Evolutionary conservation across 2,888 invertebrate species (phyloP), one percentile per base, ranked within the genome.

Genomic region (Drepana falcataria): DNA sequence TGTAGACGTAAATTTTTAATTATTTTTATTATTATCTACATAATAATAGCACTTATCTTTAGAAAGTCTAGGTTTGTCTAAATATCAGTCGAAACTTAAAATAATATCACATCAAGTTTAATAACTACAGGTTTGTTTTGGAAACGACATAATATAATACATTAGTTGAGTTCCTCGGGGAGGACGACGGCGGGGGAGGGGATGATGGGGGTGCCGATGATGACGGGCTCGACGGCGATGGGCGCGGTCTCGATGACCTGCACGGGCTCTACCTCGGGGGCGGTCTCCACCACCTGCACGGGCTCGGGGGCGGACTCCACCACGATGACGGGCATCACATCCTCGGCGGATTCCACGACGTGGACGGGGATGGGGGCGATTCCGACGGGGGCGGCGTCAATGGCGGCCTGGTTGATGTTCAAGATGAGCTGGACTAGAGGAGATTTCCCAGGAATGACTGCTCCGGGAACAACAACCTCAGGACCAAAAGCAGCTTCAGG

Each of bases 351-450:
- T 35, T 48, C 56, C 44, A 57, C 58, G 1, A 69, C 63, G 35
- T 60, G 59, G 35, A 64, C 55, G 48, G 55, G 48, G 34, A 35
- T 48, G 44, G 53, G 59, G 48, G 56, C 37, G 47, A 64, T 57
- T 47, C 55, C 53, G 40, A 51, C 55, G 47, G 63, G 62, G 48
- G 53, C 59, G 6, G 35, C n/a, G 5, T 58, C 61, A 5, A 57
- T 63, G 35, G 65, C 61, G 35, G 53, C 35, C 41, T 53, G 59
- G 59, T 66, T 66, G 54, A 73, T 59, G 67, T 73, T 75, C 56
- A 75, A 49, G 56, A 72, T 69, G 61, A 75, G 73, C 57, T 73
- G 71, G 47, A 72, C 66, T 37, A 74, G 65, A 55, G 71, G 67
- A 60, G 66, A 44, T 0, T 9, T 44, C 6, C 44, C 2, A 44